Evolutionary conservation across 2,797 vertebrate genomes (phyloP).

Genomic region (Carapus acus): DNA sequence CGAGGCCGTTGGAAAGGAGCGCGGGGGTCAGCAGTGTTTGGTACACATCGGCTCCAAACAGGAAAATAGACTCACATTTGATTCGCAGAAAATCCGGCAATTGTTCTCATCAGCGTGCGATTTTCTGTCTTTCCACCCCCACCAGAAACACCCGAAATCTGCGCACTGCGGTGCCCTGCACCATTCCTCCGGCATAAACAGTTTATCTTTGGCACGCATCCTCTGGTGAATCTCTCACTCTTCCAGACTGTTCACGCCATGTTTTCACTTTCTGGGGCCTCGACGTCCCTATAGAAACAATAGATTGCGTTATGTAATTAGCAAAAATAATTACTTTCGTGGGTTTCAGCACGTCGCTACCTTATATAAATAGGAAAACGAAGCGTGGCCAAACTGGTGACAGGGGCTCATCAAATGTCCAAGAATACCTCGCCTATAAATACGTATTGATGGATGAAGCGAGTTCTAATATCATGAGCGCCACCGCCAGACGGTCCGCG

Average conservation of each 20-base stretch:
- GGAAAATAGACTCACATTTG: slow-evolving; percentile 87
- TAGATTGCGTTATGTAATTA: slow-evolving; percentile 47
- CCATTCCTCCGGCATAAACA: slow-evolving; percentile 32
- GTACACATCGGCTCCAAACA: slow-evolving; percentile 82
- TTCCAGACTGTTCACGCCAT: slow-evolving; percentile 64
- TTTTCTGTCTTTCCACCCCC: slow-evolving; percentile 43
- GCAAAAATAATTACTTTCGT: slow-evolving; percentile 46
- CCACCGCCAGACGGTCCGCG: too few species aligned
- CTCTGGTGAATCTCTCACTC: slow-evolving; percentile 53
- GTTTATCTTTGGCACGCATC: slow-evolving; percentile 51
- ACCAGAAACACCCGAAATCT: slow-evolving; percentile 62
- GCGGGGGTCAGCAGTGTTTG: slow-evolving; percentile 84
- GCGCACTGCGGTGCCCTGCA: slow-evolving; percentile 14
- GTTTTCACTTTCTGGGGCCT: slow-evolving; percentile 55
- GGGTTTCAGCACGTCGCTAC: slow-evolving; percentile 37
- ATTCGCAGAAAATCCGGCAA: slow-evolving; percentile 87
- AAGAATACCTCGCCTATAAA: slow-evolving; percentile 54
- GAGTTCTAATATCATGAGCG: slow-evolving; percentile 22
- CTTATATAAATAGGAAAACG: slow-evolving; percentile 57
- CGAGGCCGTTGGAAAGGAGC: slow-evolving; percentile 78
- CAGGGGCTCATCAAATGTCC: slow-evolving; percentile 41
- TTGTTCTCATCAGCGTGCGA: slow-evolving; percentile 80
- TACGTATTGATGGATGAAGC: slow-evolving; percentile 48
- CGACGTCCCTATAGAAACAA: slow-evolving; percentile 59
- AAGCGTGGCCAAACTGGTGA: slow-evolving; percentile 27